Evolutionary conservation across 2,797 vertebrate genomes (phyloP).

Genomic region (Uromys caudimaculatus): DNA sequence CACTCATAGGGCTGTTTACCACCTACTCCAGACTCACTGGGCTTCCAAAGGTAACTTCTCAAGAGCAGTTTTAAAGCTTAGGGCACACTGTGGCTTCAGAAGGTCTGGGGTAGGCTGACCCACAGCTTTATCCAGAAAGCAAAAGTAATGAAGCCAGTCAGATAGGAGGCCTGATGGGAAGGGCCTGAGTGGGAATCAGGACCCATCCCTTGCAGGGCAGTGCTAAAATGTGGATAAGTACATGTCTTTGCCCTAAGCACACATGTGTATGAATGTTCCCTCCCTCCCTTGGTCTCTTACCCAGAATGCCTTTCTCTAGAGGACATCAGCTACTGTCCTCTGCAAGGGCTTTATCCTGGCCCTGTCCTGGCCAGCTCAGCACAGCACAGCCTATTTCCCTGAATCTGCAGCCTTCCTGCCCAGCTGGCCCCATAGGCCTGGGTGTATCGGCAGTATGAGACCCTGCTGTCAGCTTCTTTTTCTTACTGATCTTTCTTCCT

Average conservation of each 20-base stretch:
- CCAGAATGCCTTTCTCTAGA: background rate
- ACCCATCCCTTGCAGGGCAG: background rate
- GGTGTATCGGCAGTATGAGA: background rate
- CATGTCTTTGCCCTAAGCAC: background rate
- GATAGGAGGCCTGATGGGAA: background rate
- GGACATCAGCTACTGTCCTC: background rate
- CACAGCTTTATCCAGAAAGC: background rate
- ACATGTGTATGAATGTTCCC: too few relatives aligned
- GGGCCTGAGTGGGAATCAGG: background rate
- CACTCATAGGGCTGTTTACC: background rate
- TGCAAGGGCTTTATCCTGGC: background rate
- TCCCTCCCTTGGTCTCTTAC: background rate
- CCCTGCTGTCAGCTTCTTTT: slow-evolving; percentile 3
- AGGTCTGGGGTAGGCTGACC: background rate
- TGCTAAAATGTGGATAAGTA: background rate
- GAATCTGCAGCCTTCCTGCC: background rate
- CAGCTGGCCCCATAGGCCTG: background rate
- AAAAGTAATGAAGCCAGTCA: background rate
- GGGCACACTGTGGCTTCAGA: background rate
- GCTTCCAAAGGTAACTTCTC: background rate
- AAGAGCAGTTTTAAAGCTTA: background rate
- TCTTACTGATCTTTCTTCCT: slow-evolving; percentile 56
- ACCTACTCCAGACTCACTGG: background rate
- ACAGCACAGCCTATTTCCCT: background rate
- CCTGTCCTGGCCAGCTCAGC: background rate